Conservation (phyloP, 2,797 vertebrate genomes). For the Alosa sapidissima region DNA sequence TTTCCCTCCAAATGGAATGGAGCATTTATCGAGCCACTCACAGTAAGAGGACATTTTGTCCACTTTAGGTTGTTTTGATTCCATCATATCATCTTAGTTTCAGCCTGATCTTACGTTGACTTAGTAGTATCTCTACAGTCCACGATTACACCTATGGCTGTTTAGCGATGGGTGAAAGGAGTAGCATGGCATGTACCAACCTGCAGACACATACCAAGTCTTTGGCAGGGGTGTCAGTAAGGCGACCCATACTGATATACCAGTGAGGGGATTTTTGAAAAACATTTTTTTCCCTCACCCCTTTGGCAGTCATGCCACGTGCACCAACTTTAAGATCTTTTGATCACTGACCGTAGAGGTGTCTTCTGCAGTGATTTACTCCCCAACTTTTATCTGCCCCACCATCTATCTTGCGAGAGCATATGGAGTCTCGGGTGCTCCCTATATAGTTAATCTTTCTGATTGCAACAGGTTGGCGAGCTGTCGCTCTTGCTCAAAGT, state of each 20-base stretch:
- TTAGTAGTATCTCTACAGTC: neutral
- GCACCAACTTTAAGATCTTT: conserved; percentile 63
- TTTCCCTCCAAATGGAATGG: no score
- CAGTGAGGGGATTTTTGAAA: conserved; percentile 56
- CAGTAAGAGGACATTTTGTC: neutral
- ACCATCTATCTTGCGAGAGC: conserved; percentile 64
- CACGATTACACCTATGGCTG: neutral
- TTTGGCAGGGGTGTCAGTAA: neutral
- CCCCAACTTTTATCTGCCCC: conserved; percentile 58
- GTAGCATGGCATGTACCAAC: neutral
- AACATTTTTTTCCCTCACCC: conserved; percentile 31
- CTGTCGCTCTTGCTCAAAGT: conserved; percentile 42
- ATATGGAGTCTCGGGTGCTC: conserved; percentile 57
- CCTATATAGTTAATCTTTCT: conserved; percentile 64
- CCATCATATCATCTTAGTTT: neutral
- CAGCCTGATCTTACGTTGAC: neutral
- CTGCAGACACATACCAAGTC: neutral
- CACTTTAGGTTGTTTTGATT: neutral
- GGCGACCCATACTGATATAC: conserved; percentile 53
- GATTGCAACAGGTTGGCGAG: conserved; percentile 65
- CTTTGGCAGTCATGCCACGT: conserved; percentile 51
- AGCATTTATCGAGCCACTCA: no score
- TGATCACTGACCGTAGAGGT: conserved; percentile 64
- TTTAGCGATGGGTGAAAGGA: neutral
- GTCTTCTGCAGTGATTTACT: conserved; percentile 60